Conservation (phyloP, 30 jellyfish, hydroid and myxozoan genomes). For the Phacellophora camtschatica region DNA sequence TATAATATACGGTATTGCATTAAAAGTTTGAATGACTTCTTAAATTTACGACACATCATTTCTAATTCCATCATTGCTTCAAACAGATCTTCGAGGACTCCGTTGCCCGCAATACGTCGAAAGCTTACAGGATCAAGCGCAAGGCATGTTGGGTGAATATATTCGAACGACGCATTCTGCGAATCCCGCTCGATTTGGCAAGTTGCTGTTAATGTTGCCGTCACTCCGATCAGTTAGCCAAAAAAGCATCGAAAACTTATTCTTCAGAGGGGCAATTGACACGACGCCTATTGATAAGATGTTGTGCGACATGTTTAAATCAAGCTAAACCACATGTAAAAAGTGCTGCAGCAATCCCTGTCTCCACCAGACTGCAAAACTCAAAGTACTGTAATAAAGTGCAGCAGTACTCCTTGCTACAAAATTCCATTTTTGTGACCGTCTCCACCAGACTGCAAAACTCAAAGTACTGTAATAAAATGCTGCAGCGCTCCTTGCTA, state of each 20-base stretch:
- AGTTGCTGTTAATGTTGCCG: conserved; percentile 87
- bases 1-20: background rate
- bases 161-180: conserved; percentile 86
- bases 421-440: too few relatives aligned
- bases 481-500: too few relatives aligned
- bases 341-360: background rate
- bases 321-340: conserved; percentile 50
- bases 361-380: background rate
- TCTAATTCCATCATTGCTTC: background rate
- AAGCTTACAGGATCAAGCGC: conserved; percentile 97
- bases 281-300: conserved; percentile 88
- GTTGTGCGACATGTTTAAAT: conserved; percentile 94
- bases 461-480: too few relatives aligned
- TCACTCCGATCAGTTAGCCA: conserved; percentile 96
- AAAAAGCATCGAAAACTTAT: conserved; percentile 79
- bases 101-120: conserved; percentile 97
- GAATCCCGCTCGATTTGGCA: conserved; percentile 95
- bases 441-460: too few relatives aligned
- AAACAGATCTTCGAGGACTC: conserved; percentile 90
- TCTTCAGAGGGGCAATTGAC: conserved; percentile 93
- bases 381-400: too few relatives aligned
- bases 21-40: background rate
- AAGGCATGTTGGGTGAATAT: conserved; percentile 99
- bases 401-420: too few relatives aligned
- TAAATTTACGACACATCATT: background rate